Evolutionary conservation across 2,888 invertebrate species (phyloP), one percentile per base, ranked within the genome.

Genomic region (Agrochola litura): DNA sequence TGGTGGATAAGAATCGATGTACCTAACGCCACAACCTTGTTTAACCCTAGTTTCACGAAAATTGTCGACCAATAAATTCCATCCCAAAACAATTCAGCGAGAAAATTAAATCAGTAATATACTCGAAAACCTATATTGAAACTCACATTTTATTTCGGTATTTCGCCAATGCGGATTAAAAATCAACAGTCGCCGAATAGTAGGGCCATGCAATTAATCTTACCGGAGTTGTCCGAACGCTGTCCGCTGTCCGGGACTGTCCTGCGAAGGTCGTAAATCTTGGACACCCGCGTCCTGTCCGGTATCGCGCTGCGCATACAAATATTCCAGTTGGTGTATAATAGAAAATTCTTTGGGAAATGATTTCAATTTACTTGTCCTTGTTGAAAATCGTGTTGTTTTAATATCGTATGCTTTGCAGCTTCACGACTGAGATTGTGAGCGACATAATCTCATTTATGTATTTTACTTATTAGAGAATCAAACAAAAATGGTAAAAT

Each of bases 171-270:
- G 79, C 79, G 84, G 86, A 93, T 95, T 94, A 95, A 95, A 95
- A 94, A 92, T 93, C 93, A 93, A 91, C 92, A 89, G 87, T 90
- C 90, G 89, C 90, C 91, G 86, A 91, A 92, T 93, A 93, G 93
- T 93, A 91, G 88, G 89, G 86, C 86, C 83, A 69, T 86, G 93
- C 93, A 92, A 95, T 95, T 95, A 95, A 95, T 95, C 95, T 95
- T 93, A 88, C 91, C 88, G 91, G 90, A 92, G 90, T 92, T 92
- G 93, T 92, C 92, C 91, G 90, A 90, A 89, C 92, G 86, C 90
- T 92, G 93, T 92, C 92, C 92, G 90, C 90, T 90, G 90, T 90
- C 91, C 91, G 88, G 91, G 89, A 86, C 85, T 89, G 92, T 92
- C 92, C 92, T 87, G 87, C 81, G 72, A 83, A 83, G 86, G 84